A percentile compares a stretch with the other conserved stretches of the same genome.
These are phyloP conservation scores for Catharus minimus DNA, from an alignment of 2,113 vertebrate genomes.

Conservation along the genomic window DNA sequence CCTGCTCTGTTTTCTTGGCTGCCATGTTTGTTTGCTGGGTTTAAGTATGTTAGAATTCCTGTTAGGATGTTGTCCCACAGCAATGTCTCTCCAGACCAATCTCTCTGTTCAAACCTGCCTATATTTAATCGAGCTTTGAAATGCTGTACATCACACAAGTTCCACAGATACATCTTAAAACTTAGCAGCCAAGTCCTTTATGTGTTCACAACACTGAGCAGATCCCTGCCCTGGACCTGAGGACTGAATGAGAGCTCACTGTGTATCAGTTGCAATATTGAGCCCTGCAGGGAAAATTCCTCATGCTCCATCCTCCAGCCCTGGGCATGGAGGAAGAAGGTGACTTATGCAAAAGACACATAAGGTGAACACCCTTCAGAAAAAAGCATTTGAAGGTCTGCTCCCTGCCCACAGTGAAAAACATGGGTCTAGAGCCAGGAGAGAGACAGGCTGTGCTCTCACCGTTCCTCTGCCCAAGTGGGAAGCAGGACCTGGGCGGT, in stretches of 20 bases:
- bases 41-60: neutral
- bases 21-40: neutral
- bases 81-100: neutral
- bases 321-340: neutral
- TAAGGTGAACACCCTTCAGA: neutral
- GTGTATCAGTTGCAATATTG: fast-evolving
- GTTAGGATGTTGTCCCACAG: neutral
- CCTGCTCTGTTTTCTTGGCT: neutral
- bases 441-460: neutral
- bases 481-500: neutral
- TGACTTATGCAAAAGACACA: neutral
- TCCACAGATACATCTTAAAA: neutral
- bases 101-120: neutral
- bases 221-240: neutral
- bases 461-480: too few species aligned
- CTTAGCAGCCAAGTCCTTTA: neutral
- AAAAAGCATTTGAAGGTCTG: neutral
- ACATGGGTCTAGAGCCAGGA: neutral
- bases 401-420: neutral
- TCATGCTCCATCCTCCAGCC: fast-evolving
- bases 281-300: neutral
- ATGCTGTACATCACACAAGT: neutral
- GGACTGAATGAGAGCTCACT: neutral
- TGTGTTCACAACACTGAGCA: neutral
- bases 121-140: neutral